Evolutionary conservation across 2,888 invertebrate genomes (phyloP).

Genomic region (Tetragnatha montana): DNA sequence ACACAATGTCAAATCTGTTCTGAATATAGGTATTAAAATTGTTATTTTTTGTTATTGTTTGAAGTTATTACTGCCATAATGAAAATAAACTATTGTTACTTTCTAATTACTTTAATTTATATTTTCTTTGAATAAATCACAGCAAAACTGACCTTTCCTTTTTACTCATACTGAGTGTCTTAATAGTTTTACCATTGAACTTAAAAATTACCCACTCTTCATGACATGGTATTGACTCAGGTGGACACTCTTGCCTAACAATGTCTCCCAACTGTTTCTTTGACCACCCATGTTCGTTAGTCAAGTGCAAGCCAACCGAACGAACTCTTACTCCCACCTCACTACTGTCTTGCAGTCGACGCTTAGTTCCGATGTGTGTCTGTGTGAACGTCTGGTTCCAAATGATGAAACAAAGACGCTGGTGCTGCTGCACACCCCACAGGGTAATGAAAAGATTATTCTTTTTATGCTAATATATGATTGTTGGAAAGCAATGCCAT

Average conservation of each 20-base stretch:
- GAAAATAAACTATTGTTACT: too few relatives aligned
- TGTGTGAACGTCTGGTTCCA: conserved; percentile 50
- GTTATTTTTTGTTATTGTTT: too few relatives aligned
- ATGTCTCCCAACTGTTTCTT: background rate
- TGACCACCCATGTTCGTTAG: conserved; percentile 5
- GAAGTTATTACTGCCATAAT: too few relatives aligned
- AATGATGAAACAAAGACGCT: conserved; percentile 46
- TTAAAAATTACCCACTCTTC: too few relatives aligned
- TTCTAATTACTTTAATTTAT: too few relatives aligned
- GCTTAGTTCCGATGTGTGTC: conserved; percentile 40
- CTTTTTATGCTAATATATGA: conserved; percentile 64
- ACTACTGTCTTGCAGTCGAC: conserved; percentile 42
- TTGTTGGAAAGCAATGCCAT: conserved; percentile 61
- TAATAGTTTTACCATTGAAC: too few relatives aligned
- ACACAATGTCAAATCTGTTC: too few relatives aligned
- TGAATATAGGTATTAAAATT: too few relatives aligned
- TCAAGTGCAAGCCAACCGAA: conserved; percentile 49
- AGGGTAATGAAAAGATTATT: conserved; percentile 69
- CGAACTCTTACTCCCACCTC: conserved; percentile 62
- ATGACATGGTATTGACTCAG: background rate
- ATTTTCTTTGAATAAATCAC: too few relatives aligned
- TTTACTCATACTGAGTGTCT: too few relatives aligned
- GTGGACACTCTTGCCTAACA: background rate
- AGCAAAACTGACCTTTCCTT: too few relatives aligned
- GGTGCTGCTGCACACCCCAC: conserved; percentile 70